Evolutionary conservation across 2,888 invertebrate species (phyloP), one percentile per base, ranked within the genome.

Genomic region (Melinaea marsaeus): DNA sequence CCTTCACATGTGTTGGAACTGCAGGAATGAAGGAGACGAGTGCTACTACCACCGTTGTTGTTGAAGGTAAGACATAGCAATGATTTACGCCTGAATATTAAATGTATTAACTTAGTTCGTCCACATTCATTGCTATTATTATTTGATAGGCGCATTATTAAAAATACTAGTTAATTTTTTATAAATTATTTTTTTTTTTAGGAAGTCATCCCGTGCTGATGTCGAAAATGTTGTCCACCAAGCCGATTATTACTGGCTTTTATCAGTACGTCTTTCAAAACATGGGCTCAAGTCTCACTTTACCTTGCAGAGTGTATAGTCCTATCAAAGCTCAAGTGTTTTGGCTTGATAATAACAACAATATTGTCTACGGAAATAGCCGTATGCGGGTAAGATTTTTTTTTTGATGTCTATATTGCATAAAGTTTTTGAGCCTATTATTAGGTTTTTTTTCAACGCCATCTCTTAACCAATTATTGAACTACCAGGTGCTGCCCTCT

Each of bases 1-100:
- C 92, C 2, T 96, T 95, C 83, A 94, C 95, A 2, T 98, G 98
- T 75, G 92, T 96, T 2, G 97, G 95, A 0, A 91, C 91, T 11
- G 85, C 94, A 13, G 95, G 93, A 0, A 78, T 90, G 0, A 92
- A 93, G 71, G 91, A 92, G 11, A 88, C 91, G 5, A 86, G 91
- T 0, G 93, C 94, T 9, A 90, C 93, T 3, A 93, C 94, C 1
- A 91, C 92, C 32, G 91, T 96, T 13, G 90, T 91, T 67, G 78
- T 78, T 59, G 78, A 77, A 55, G 71, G 68, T 66, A 62, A 4
- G 32, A 34, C 11, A 45, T 32, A 9, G 42, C 3, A 42, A 42
- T 42, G 6, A 3, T 42, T 42, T 42, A 9, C 5, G 6, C n/a
- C 6, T 32, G 2, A n/a, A 2, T 32, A 32, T 32, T 51, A 32